Evolutionary conservation across 2,888 invertebrate species (phyloP), one percentile per base, ranked within the genome.

Genomic region (Erpobdella octoculata): DNA sequence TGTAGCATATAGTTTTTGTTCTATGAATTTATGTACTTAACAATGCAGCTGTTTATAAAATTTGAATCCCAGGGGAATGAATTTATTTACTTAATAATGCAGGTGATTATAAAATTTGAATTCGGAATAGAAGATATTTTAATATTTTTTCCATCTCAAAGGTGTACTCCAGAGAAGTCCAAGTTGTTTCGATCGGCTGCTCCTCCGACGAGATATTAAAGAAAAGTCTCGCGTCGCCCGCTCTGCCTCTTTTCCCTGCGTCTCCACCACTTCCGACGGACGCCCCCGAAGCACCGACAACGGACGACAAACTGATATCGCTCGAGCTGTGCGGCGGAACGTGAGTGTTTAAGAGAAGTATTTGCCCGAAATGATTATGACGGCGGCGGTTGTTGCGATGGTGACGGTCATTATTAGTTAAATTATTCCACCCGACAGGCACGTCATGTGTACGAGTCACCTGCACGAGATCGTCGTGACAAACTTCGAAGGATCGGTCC

Each of bases 281-380:
- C n/a, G n/a, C n/a, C n/a, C n/a, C n/a, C n/a, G n/a, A n/a, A n/a
- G n/a, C n/a, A n/a, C n/a, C n/a, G n/a, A n/a, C n/a, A n/a, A 6
- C 21, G 18, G 6, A 6, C 1, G n/a, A 1, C 8, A 28, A 53
- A 53, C 53, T 48, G 28, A 73, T 74, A 25, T 81, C 81, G 1
- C 73, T 74, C n/a, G 81, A 82, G 66, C 77, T 82, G 12, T 82
- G 82, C 77, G 80, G 80, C 31, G 82, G 82, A 72, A 81, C 81
- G 81, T 82, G 74, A 77, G 82, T 80, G 35, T 3, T n/a, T 28
- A 1, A 18, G 18, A 21, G 9, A 53, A 15, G 2, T 9, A 9
- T 8, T 53, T 53, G 15, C 9, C 5, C 8, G 53, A 12, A n/a
- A 6, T 25, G 33, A n/a, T 62, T 9, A 4, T n/a, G 62, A 1